Percentiles rank a stretch among this genome's conserved stretches.
Evolutionary conservation across 2,888 invertebrate species (phyloP).

Genomic region (Mesochorus sp.): DNA sequence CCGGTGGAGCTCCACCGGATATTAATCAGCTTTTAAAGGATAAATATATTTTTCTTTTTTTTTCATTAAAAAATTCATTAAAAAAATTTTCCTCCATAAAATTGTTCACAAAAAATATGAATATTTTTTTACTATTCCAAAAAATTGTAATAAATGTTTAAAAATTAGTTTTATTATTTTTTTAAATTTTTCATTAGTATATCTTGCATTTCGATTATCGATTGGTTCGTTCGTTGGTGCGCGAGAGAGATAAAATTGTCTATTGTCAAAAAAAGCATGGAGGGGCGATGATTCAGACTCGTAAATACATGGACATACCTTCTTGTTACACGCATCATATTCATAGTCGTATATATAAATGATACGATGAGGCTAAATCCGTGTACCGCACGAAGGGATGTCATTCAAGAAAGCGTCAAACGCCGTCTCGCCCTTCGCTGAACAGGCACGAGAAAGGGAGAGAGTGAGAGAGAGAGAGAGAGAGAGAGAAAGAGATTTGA

Average conservation of each 20-base stretch:
- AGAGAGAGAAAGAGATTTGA: conserved; percentile 67
- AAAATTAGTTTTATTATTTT: no score
- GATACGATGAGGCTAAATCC: conserved; percentile 46
- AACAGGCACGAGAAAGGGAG: conserved; percentile 39
- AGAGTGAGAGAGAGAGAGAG: conserved; percentile 24
- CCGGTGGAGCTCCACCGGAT: no score
- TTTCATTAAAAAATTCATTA: no score
- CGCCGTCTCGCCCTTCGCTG: conserved; percentile 57
- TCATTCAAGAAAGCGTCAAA: conserved; percentile 65
- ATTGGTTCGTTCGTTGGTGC: conserved; percentile 47
- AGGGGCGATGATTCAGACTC: conserved; percentile 71
- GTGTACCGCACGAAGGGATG: conserved; percentile 50
- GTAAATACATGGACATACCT: conserved; percentile 52
- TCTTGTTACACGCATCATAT: conserved; percentile 37
- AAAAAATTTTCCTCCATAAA: no score
- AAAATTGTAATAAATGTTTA: no score
- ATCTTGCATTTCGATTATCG: no score
- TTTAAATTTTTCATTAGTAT: no score
- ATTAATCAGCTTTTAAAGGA: no score
- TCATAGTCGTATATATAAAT: conserved; percentile 39
- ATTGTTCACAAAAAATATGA: no score
- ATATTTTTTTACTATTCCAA: no score
- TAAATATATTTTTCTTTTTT: no score
- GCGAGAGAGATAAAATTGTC: conserved; percentile 34
- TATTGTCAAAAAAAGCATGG: conserved; percentile 69